Conservation (phyloP, 2,888 invertebrate species). For the Crioceris asparagi region DNA sequence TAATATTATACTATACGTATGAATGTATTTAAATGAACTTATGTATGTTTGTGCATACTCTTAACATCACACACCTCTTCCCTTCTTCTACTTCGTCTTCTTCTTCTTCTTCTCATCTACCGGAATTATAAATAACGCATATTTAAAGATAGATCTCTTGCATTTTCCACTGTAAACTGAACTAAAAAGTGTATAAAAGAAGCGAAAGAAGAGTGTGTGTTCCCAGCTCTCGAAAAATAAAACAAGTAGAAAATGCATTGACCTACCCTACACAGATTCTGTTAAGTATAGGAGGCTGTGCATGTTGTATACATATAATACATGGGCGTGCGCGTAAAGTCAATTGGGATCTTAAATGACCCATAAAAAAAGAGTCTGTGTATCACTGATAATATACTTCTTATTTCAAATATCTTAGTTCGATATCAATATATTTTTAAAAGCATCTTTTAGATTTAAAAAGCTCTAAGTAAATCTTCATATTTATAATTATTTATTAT, state of each 20-base stretch:
- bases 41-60: neutral
- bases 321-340: no score
- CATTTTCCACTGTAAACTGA: slow-evolving; percentile 26
- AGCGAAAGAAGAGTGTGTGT: slow-evolving; percentile 39
- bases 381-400: no score
- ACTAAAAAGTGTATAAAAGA: slow-evolving; percentile 36
- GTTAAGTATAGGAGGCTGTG: slow-evolving; percentile 39
- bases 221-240: slow-evolving; percentile 33
- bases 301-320: slow-evolving; percentile 35
- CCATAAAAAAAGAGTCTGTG: no score
- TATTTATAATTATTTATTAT: no score
- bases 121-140: slow-evolving; percentile 30
- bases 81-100: neutral
- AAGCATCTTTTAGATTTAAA: no score
- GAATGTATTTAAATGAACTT: no score
- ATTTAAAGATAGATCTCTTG: slow-evolving; percentile 30
- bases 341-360: no score
- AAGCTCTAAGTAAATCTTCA: no score
- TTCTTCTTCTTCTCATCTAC: slow-evolving; percentile 3
- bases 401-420: no score
- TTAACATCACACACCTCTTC: neutral
- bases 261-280: slow-evolving; percentile 42
- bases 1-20: no score
- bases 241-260: slow-evolving; percentile 41
- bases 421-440: no score